phyloP scores from a whole-genome alignment of 1,140 invertebrate genomes.

The Drosophila willistoni region DNA sequence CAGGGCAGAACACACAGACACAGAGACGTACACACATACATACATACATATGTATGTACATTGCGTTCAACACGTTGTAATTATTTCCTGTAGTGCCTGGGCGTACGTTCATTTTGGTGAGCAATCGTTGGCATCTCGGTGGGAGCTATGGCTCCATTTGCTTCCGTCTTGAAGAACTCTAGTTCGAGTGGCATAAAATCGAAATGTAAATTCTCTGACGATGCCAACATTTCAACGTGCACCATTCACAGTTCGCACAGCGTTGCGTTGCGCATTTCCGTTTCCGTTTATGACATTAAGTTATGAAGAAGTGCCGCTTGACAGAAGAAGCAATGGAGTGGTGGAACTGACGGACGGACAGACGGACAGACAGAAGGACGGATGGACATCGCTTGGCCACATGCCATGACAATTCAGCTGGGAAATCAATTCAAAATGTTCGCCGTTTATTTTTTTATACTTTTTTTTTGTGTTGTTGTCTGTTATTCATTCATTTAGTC shows the following conservation, averaged over 20 bases:
- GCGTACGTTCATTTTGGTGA: conserved; percentile 2
- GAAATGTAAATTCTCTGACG: conserved; percentile 10
- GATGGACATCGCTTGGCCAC: conserved; percentile 1
- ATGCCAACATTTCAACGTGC: conserved; percentile 3
- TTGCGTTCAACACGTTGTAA: conserved; percentile 43
- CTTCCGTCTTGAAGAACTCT: conserved; percentile 7
- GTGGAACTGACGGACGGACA: neutral
- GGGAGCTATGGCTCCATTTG: neutral
- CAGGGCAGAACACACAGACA: neutral
- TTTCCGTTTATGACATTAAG: conserved; percentile 68
- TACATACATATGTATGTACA: conserved; percentile 16
- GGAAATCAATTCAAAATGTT: conserved; percentile 72
- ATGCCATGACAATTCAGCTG: conserved; percentile 52
- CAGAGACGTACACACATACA: neutral
- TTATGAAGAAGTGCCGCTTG: conserved; percentile 36
- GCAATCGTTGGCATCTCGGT: neutral
- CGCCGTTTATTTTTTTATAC: neutral
- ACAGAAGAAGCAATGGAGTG: neutral
- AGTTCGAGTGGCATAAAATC: conserved; percentile 12
- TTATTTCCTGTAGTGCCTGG: conserved; percentile 38
- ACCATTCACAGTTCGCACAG: conserved; percentile 32
- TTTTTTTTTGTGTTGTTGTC: conserved; percentile 2
- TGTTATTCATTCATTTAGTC: conserved; percentile 5
- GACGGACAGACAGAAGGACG: neutral
- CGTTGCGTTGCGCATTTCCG: conserved; percentile 56